Evolutionary conservation across 2,797 vertebrate genomes (phyloP).

Genomic region (Sebastes paucispinis): DNA sequence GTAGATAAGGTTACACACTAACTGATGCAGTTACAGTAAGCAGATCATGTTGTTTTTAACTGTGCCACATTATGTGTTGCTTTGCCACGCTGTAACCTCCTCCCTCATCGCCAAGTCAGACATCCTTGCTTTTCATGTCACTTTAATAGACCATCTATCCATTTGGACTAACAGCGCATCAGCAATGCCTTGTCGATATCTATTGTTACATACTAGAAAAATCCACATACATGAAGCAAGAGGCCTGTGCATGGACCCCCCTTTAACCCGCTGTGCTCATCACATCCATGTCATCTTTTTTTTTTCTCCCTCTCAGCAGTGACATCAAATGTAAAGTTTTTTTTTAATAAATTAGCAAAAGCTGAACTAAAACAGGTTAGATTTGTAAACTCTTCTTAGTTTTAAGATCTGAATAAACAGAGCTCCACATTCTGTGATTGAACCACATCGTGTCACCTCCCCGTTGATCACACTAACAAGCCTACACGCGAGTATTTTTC

Average conservation of each 20-base stretch:
- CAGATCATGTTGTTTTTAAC: slow-evolving; percentile 40
- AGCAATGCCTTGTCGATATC: slow-evolving; percentile 23
- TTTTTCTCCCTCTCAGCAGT: slow-evolving; percentile 29
- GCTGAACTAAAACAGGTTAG: background rate
- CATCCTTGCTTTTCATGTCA: slow-evolving; percentile 61
- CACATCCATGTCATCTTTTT: slow-evolving; percentile 42
- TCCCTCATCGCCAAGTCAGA: slow-evolving; percentile 42
- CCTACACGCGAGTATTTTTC: slow-evolving; percentile 1
- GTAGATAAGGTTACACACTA: slow-evolving; percentile 46
- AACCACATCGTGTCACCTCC: slow-evolving; percentile 25
- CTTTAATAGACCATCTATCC: slow-evolving; percentile 40
- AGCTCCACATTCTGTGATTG: slow-evolving; percentile 75
- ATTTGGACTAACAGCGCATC: slow-evolving; percentile 59
- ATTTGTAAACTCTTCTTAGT: background rate
- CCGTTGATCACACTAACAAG: slow-evolving; percentile 37
- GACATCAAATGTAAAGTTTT: slow-evolving; percentile 3
- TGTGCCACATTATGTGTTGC: slow-evolving; percentile 58
- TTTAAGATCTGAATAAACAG: slow-evolving; percentile 63
- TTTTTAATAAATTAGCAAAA: slow-evolving; percentile 13
- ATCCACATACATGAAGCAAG: slow-evolving; percentile 54
- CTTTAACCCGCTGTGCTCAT: slow-evolving; percentile 37
- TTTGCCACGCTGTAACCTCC: slow-evolving; percentile 51
- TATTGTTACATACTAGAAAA: slow-evolving; percentile 3
- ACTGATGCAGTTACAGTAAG: slow-evolving; percentile 39
- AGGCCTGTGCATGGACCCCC: slow-evolving; percentile 64